Conservation (phyloP, 2,797 vertebrate genomes). For the Scolopax rusticola region DNA sequence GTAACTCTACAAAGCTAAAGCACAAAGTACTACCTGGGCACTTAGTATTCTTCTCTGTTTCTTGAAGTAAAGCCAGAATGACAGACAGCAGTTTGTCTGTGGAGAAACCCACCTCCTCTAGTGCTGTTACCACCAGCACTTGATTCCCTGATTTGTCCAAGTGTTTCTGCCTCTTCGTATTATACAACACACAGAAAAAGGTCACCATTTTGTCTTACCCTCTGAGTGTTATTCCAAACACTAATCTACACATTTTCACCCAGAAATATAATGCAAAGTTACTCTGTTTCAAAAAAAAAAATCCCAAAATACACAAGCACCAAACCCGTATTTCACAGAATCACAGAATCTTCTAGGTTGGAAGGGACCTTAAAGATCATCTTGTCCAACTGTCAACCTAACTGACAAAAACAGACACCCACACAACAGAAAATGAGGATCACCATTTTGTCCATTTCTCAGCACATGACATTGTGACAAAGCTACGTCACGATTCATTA, state of each 20-base stretch:
- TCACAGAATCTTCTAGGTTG: too few species aligned
- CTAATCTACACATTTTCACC: not conserved
- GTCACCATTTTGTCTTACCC: not conserved
- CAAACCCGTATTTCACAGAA: not conserved
- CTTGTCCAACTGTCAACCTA: too few species aligned
- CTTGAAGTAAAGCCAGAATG: not conserved
- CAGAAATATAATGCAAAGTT: not conserved
- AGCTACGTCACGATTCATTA: not conserved
- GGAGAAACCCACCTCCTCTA: not conserved
- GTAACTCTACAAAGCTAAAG: not conserved
- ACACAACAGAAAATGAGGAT: too few species aligned
- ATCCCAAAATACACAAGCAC: not conserved
- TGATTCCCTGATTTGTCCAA: not conserved
- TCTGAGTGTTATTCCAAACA: not conserved
- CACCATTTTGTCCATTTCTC: not conserved
- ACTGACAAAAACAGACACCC: too few species aligned
- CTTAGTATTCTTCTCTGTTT: not conserved
- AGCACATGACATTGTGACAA: not conserved
- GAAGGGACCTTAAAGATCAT: too few species aligned
- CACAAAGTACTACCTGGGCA: not conserved
- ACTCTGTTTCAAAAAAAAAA: not conserved
- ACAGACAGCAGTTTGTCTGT: rapidly evolving
- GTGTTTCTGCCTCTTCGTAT: not conserved
- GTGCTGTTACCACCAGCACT: not conserved
- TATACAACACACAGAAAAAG: not conserved